Percentiles rank a stretch among this genome's conserved stretches.
Evolutionary conservation across 35 echinoderm and acorn worm species (phyloP).

Genomic region (Ptychodera flava): DNA sequence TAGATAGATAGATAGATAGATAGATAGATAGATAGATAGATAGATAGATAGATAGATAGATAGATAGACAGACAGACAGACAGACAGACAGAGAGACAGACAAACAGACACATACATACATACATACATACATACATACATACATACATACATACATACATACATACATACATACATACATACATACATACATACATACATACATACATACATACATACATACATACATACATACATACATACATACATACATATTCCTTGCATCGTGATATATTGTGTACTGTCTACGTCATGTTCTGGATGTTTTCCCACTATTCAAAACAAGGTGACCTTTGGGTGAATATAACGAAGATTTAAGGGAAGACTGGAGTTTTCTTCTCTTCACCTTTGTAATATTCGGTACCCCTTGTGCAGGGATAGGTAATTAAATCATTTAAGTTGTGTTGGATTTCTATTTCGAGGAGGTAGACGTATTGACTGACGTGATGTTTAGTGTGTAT

Average conservation of each 20-base stretch:
- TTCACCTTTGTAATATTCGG: too few species aligned
- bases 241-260: background rate
- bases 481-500: too few species aligned
- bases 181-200: conserved; percentile 2
- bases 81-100: background rate
- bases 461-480: too few species aligned
- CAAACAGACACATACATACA: background rate
- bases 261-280: too few species aligned
- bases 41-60: background rate
- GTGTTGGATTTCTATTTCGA: too few species aligned
- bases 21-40: background rate
- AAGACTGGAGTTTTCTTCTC: too few species aligned
- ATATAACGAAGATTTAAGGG: too few species aligned
- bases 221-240: conserved; percentile 2
- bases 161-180: conserved; percentile 2
- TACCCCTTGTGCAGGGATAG: too few species aligned
- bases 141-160: background rate
- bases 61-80: background rate
- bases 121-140: conserved; percentile 2
- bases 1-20: background rate
- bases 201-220: conserved; percentile 2
- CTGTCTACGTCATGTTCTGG: too few species aligned
- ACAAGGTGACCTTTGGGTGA: too few species aligned
- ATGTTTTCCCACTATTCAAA: too few species aligned
- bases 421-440: too few species aligned